These are phyloP conservation scores for Sciurus niger DNA, from an alignment of 2,113 vertebrate species.

Conservation along the genomic window DNA sequence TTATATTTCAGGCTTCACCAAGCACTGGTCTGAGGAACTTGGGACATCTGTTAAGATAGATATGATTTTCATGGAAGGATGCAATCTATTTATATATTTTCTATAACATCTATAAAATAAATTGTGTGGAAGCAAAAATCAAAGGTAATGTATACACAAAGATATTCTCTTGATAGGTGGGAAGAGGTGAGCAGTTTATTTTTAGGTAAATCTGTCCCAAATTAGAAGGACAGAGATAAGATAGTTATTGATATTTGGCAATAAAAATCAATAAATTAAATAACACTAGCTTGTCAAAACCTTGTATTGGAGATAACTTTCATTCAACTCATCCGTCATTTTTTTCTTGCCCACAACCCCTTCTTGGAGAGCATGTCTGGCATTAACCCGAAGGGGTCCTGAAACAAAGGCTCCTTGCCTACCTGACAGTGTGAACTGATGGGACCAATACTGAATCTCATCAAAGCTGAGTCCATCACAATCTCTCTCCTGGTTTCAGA, in stretches of 20 bases:
- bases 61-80: background rate
- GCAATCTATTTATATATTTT: slow-evolving; percentile 3
- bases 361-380: background rate
- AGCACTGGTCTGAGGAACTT: background rate
- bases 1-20: slow-evolving; percentile 41
- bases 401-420: background rate
- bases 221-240: background rate
- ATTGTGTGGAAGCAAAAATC: background rate
- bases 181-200: background rate
- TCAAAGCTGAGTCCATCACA: background rate
- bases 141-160: background rate
- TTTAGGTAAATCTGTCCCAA: background rate
- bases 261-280: slow-evolving; percentile 52
- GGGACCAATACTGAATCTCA: background rate
- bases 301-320: background rate
- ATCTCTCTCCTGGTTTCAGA: background rate
- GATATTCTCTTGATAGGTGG: background rate
- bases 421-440: background rate
- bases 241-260: background rate
- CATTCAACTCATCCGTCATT: background rate
- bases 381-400: background rate
- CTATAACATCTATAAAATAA: slow-evolving; percentile 8
- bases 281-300: background rate
- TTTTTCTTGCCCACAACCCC: background rate
- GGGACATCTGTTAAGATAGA: background rate